Evolutionary conservation across 2,888 invertebrate genomes (phyloP).

Genomic region (Bugulina stolonifera): DNA sequence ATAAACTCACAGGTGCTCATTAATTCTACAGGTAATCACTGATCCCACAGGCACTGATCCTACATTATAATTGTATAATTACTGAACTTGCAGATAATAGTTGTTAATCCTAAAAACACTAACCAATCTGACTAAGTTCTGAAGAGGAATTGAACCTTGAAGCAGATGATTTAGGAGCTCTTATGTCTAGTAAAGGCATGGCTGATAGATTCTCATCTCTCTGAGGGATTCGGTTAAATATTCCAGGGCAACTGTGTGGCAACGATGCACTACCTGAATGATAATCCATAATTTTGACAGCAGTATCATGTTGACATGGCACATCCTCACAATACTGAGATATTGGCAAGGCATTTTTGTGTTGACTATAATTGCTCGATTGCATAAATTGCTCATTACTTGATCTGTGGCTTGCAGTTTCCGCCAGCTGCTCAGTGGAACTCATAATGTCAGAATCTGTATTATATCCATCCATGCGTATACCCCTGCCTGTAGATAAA

Average conservation of each 20-base stretch:
- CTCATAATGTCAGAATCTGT: conserved; percentile 16
- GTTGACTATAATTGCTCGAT: neutral
- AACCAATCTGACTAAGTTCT: neutral
- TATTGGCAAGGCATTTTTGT: neutral
- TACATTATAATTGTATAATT: too few species aligned
- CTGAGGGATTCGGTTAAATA: neutral
- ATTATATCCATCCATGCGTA: conserved; percentile 12
- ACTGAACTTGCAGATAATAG: too few species aligned
- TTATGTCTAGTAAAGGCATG: conserved; percentile 14
- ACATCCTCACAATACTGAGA: too few species aligned
- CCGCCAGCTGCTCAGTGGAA: conserved; percentile 11
- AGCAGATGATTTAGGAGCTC: neutral
- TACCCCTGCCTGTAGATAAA: neutral
- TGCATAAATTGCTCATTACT: neutral
- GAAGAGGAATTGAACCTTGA: neutral
- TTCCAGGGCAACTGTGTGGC: neutral
- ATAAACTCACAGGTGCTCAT: too few species aligned
- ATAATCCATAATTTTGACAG: neutral
- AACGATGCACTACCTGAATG: neutral
- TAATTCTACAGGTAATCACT: too few species aligned
- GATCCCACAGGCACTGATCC: too few species aligned
- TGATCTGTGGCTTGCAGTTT: conserved; percentile 6
- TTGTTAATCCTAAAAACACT: too few species aligned
- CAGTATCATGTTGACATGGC: too few species aligned
- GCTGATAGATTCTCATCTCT: neutral